Evolutionary conservation across 2,888 invertebrate genomes (phyloP).

Genomic region (Drosophila setosimentum): DNA sequence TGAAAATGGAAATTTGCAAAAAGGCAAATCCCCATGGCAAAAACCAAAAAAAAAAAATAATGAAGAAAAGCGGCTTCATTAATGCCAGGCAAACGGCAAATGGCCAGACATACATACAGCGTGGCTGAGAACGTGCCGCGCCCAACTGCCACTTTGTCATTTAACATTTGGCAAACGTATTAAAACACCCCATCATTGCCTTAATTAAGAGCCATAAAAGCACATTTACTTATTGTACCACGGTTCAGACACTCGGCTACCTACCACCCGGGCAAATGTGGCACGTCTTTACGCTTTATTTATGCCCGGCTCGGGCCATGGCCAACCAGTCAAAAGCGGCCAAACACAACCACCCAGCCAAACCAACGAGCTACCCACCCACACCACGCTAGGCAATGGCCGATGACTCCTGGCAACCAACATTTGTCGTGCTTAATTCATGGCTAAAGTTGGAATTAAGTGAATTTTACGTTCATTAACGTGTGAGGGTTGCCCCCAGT

Average conservation of each 20-base stretch:
- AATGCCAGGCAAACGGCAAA: constrained; percentile 39
- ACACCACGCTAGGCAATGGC: constrained; percentile 26
- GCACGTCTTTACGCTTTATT: constrained; percentile 78
- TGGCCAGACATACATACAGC: constrained; percentile 3
- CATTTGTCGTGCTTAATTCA: constrained; percentile 82
- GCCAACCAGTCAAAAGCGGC: constrained; percentile 14
- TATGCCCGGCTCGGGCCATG: constrained; percentile 45
- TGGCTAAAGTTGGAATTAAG: constrained; percentile 84
- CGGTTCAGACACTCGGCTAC: constrained; percentile 15
- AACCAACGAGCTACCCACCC: neutral
- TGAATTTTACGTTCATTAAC: constrained; percentile 84
- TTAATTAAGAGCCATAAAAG: constrained; percentile 85
- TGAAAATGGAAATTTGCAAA: constrained; percentile 31
- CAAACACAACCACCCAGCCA: constrained; percentile 11
- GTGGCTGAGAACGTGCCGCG: constrained; percentile 48
- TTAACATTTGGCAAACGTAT: constrained; percentile 85
- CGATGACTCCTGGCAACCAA: constrained; percentile 43
- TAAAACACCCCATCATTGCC: constrained; percentile 85
- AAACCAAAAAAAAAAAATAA: constrained; percentile 36
- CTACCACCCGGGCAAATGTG: constrained; percentile 1
- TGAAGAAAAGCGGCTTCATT: constrained; percentile 62
- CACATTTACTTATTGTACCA: constrained; percentile 83
- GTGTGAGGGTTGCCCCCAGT: constrained; percentile 64
- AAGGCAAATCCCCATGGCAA: constrained; percentile 14
- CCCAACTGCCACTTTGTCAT: constrained; percentile 72